A percentile compares a stretch with the other conserved stretches of the same genome.
These are phyloP conservation scores for Bombus waltoni DNA, from an alignment of 1,140 invertebrate genomes.

Conservation along the genomic window DNA sequence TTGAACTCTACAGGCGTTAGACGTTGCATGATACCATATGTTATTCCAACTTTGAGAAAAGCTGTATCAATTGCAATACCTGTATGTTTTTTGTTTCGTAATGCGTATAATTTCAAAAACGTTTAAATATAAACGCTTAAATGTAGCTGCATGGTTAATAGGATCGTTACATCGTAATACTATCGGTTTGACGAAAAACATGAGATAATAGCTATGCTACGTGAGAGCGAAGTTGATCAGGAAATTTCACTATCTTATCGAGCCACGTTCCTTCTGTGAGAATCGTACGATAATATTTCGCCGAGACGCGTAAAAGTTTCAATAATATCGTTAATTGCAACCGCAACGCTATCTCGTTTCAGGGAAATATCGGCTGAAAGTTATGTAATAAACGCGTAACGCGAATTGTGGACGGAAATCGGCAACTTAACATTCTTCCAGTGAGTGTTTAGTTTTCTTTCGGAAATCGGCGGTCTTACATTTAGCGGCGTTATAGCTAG, in stretches of 20 bases:
- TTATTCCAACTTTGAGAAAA: background rate
- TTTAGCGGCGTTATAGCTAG: background rate
- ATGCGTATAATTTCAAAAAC: background rate
- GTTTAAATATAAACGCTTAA: too few relatives aligned
- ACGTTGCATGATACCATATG: background rate
- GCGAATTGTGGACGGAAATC: conserved; percentile 24
- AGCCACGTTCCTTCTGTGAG: background rate
- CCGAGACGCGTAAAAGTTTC: background rate
- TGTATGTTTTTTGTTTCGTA: too few relatives aligned
- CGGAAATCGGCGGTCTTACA: conserved; percentile 1
- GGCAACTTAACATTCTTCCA: background rate
- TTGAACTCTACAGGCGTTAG: background rate
- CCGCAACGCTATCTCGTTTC: background rate
- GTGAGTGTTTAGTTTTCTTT: conserved; percentile 11
- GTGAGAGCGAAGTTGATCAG: background rate
- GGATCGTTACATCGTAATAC: too few relatives aligned
- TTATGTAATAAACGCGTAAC: conserved; percentile 38
- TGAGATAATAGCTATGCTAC: too few relatives aligned
- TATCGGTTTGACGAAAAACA: background rate
- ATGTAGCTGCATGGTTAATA: too few relatives aligned
- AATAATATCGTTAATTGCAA: conserved; percentile 5
- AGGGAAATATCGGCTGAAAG: background rate
- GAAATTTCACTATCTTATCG: background rate
- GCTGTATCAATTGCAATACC: background rate
- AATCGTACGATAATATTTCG: background rate